phyloP scores from a whole-genome alignment of 2,888 invertebrate species.

The Anorthoa munda region DNA sequence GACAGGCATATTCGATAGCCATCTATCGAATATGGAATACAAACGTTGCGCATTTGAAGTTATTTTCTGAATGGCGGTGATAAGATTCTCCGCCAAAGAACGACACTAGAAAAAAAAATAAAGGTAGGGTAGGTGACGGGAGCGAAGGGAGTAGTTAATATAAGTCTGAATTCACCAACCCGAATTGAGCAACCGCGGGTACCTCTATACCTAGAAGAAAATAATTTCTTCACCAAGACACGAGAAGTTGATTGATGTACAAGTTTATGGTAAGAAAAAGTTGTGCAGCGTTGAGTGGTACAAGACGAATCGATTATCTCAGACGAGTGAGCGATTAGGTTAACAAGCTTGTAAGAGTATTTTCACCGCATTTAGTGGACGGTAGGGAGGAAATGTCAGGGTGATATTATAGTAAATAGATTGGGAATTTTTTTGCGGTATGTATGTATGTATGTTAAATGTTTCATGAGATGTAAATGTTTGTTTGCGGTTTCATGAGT shows the following conservation, averaged over 20 bases:
- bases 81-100: too few relatives aligned
- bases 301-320: conserved; percentile 62
- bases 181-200: too few relatives aligned
- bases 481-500: not conserved
- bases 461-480: not conserved
- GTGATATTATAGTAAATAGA: conserved; percentile 18
- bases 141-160: too few relatives aligned
- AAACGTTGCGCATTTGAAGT: too few relatives aligned
- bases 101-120: too few relatives aligned
- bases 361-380: conserved; percentile 49
- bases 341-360: conserved; percentile 33
- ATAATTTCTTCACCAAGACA: not conserved
- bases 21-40: too few relatives aligned
- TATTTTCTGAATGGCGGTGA: too few relatives aligned
- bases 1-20: too few relatives aligned
- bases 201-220: not conserved
- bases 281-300: conserved; percentile 39
- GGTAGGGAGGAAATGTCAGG: conserved; percentile 18
- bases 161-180: too few relatives aligned
- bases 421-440: conserved; percentile 7
- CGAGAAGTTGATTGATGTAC: conserved; percentile 48
- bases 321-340: conserved; percentile 63
- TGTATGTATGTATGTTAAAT: not conserved
- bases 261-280: conserved; percentile 42
- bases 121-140: too few relatives aligned